phyloP scores from a whole-genome alignment of 2,113 vertebrate species.

The Zosterops japonicus region DNA sequence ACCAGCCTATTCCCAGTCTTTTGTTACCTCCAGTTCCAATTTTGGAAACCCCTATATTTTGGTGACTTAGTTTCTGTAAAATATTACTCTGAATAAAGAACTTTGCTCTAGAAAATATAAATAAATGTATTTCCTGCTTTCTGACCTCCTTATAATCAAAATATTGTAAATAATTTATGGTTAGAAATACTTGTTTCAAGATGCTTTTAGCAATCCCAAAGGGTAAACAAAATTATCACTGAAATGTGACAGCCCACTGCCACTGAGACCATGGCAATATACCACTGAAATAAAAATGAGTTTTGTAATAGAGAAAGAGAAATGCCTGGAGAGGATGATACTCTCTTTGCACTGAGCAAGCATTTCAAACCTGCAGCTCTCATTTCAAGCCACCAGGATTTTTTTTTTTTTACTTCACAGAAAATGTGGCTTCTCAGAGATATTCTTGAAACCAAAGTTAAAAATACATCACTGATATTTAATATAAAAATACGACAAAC shows the following conservation, averaged over 20 bases:
- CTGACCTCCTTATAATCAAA: background rate
- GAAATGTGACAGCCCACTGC: background rate
- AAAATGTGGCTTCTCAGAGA: background rate
- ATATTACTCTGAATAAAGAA: background rate
- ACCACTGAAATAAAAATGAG: background rate
- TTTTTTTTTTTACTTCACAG: background rate
- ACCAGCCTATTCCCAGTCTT: background rate
- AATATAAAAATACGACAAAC: background rate
- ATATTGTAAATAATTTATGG: background rate
- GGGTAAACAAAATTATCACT: background rate
- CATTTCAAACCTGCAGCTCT: background rate
- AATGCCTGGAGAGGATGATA: background rate
- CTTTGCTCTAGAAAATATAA: background rate
- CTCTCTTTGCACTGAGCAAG: background rate
- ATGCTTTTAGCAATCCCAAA: background rate
- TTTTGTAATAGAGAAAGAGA: background rate
- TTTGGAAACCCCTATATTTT: background rate
- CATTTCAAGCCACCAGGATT: background rate
- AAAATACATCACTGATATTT: background rate
- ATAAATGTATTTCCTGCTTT: background rate
- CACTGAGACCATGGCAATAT: background rate
- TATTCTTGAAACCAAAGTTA: background rate
- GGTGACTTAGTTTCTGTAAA: background rate
- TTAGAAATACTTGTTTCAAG: background rate
- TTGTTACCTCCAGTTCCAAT: background rate